phyloP scores from a whole-genome alignment of 2,113 vertebrate genomes.

The Dipodomys ordii region DNA sequence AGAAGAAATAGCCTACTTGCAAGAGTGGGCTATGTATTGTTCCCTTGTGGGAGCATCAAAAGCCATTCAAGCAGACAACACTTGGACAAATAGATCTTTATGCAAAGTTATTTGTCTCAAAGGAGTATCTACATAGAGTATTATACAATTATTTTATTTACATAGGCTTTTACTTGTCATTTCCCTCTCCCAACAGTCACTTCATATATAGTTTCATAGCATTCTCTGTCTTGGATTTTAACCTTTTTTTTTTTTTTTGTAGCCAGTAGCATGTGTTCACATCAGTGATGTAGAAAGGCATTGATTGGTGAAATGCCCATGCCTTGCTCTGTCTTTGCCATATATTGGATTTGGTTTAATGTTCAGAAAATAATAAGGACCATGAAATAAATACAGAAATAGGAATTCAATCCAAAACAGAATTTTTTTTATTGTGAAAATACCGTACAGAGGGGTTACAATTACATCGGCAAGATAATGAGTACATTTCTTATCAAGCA shows the following conservation, averaged over 20 bases:
- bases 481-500: too few species aligned
- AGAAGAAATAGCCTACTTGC: slow-evolving; percentile 15
- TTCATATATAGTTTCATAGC: neutral
- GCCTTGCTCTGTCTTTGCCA: neutral
- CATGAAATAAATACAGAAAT: neutral
- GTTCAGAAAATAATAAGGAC: neutral
- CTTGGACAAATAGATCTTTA: slow-evolving; percentile 28
- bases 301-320: neutral
- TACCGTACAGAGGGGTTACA: too few species aligned
- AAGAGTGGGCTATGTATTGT: neutral
- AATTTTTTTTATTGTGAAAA: too few species aligned
- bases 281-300: neutral
- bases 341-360: neutral
- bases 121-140: neutral
- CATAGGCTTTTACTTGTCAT: neutral
- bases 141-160: slow-evolving; percentile 50
- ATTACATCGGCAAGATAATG: too few species aligned
- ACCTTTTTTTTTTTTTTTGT: slow-evolving; percentile 5
- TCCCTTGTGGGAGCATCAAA: neutral
- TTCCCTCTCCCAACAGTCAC: neutral
- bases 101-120: slow-evolving; percentile 49
- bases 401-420: neutral
- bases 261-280: neutral
- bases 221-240: neutral
- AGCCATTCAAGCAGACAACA: slow-evolving; percentile 34